A percentile compares a stretch with the other conserved stretches of the same genome.
phyloP scores from a whole-genome alignment of 2,113 vertebrate genomes.

The Myotis yumanensis region DNA sequence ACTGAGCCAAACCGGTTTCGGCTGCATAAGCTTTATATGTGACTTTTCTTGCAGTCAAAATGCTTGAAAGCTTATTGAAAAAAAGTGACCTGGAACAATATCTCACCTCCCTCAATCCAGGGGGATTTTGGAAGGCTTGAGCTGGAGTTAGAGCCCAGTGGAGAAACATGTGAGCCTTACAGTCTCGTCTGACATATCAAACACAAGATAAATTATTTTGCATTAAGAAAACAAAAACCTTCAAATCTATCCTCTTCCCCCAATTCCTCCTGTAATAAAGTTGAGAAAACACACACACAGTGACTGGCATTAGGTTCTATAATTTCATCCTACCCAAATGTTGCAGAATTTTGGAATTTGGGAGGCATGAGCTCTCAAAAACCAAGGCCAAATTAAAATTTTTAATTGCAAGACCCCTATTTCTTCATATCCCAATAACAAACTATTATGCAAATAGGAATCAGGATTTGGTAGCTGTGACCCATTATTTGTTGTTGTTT shows the following conservation, averaged over 20 bases:
- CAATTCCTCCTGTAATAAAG: background rate
- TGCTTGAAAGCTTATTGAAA: background rate
- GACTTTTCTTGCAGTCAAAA: slow-evolving; percentile 16
- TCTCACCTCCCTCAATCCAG: background rate
- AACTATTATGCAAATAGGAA: background rate
- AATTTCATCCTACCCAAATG: slow-evolving; percentile 39
- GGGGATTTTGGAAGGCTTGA: background rate
- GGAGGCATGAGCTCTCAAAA: slow-evolving; percentile 11
- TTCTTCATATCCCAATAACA: slow-evolving; percentile 15
- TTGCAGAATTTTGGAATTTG: slow-evolving; percentile 21
- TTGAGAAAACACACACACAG: slow-evolving; percentile 33
- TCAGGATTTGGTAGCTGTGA: background rate
- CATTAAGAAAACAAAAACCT: slow-evolving; percentile 34
- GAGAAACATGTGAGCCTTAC: background rate
- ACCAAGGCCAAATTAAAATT: background rate
- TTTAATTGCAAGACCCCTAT: background rate
- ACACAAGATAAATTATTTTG: slow-evolving; percentile 54
- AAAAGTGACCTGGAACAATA: background rate
- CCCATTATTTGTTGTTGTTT: background rate
- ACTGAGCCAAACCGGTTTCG: no score
- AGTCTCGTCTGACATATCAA: background rate
- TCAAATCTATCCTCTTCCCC: background rate
- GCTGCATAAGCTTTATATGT: background rate
- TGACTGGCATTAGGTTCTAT: background rate
- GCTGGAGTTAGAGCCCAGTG: background rate